These are phyloP conservation scores for Spatula versicolor DNA, from an alignment of 2,797 vertebrate species.

Conservation along the genomic window DNA sequence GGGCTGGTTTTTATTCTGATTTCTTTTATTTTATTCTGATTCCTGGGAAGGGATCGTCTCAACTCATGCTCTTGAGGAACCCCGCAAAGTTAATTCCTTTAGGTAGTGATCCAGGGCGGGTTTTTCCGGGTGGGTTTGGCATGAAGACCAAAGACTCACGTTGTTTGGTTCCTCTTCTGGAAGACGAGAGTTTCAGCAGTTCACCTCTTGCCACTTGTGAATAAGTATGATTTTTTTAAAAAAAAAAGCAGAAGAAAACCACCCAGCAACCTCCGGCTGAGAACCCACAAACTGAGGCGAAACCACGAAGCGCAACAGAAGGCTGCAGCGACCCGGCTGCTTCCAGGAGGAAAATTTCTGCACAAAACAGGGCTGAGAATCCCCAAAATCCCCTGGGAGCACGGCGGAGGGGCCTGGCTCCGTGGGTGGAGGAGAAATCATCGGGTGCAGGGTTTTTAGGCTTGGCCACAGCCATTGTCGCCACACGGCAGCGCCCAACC, in stretches of 20 bases:
- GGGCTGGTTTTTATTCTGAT: no score
- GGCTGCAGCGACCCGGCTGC: not conserved
- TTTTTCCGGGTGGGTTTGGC: not conserved
- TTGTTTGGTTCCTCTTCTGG: not conserved
- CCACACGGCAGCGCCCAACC: not conserved
- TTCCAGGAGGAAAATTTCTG: not conserved
- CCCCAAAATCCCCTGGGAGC: accelerated
- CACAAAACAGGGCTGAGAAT: not conserved
- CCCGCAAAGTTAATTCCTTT: not conserved
- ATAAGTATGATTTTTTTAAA: not conserved
- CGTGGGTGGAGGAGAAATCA: not conserved
- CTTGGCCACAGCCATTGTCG: accelerated
- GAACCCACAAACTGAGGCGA: not conserved
- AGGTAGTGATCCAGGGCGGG: not conserved
- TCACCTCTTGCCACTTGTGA: not conserved
- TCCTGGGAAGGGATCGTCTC: not conserved
- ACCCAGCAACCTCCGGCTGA: not conserved
- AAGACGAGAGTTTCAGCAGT: not conserved
- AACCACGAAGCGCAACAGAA: not conserved
- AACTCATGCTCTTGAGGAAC: not conserved
- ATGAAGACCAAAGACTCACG: not conserved
- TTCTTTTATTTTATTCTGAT: no score
- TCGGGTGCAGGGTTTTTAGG: not conserved
- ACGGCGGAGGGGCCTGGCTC: accelerated
- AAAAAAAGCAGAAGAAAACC: not conserved